Evolutionary conservation across 1,140 invertebrate species (phyloP).

Genomic region (Oreohelix idahoensis): DNA sequence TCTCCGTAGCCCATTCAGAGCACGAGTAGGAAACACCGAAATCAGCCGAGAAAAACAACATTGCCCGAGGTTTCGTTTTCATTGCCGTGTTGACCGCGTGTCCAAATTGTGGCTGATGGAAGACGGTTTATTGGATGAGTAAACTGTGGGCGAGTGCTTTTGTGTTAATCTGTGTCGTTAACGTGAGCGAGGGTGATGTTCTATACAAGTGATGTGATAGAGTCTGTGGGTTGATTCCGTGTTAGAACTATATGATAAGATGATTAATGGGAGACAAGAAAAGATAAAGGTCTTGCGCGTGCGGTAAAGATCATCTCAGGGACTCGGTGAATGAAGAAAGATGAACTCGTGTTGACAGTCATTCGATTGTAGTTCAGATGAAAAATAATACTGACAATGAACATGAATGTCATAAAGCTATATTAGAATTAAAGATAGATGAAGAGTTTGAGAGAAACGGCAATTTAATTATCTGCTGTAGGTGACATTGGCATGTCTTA

Average conservation of each 20-base stretch:
- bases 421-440: too few relatives aligned
- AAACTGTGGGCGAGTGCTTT: slow-evolving; percentile 6
- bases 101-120: not conserved
- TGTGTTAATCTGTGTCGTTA: not conserved
- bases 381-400: too few relatives aligned
- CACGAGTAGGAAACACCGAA: not conserved
- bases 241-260: not conserved
- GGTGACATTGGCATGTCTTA: too few relatives aligned
- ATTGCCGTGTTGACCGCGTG: not conserved
- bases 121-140: not conserved
- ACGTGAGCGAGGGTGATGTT: not conserved
- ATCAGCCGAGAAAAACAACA: slow-evolving; percentile 9
- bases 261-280: not conserved
- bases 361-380: too few relatives aligned
- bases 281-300: not conserved
- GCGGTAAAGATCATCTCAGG: too few relatives aligned
- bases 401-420: too few relatives aligned
- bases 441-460: too few relatives aligned
- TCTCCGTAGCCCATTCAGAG: not conserved
- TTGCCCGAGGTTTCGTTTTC: slow-evolving; percentile 4
- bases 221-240: not conserved
- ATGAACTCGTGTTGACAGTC: too few relatives aligned
- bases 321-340: too few relatives aligned
- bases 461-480: too few relatives aligned
- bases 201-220: not conserved